Percentiles rank a stretch among this genome's conserved stretches.
Evolutionary conservation across 1,140 invertebrate species (phyloP).

Genomic region (Brachionus rubens): DNA sequence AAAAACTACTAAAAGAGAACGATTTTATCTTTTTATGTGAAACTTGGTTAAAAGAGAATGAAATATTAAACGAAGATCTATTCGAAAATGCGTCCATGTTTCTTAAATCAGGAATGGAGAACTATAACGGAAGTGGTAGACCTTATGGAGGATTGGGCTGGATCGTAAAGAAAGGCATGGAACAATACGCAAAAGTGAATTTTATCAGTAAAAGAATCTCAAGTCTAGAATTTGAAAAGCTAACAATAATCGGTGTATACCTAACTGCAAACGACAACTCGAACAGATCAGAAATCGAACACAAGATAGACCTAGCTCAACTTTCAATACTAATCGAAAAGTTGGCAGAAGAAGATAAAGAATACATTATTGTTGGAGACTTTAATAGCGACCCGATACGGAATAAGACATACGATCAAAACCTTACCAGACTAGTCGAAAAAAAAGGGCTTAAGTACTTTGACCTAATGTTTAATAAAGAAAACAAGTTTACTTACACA

Average conservation of each 20-base stretch:
- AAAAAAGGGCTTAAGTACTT: neutral
- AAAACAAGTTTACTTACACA: neutral
- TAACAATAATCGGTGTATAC: neutral
- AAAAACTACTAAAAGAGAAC: neutral
- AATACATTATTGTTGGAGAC: neutral
- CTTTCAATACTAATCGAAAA: neutral
- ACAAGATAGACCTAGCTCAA: neutral
- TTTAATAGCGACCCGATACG: slow-evolving; percentile 14
- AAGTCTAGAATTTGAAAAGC: neutral
- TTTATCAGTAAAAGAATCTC: neutral
- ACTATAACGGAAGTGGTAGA: neutral
- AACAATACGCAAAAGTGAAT: slow-evolving; percentile 8
- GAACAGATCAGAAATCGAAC: neutral
- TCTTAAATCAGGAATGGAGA: slow-evolving; percentile 9
- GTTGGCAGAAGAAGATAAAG: neutral
- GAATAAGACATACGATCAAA: neutral
- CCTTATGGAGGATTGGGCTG: slow-evolving; percentile 2
- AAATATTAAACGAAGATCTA: neutral
- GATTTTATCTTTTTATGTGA: slow-evolving; percentile 13
- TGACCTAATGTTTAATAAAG: neutral
- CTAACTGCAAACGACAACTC: neutral
- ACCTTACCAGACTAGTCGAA: neutral
- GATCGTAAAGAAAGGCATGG: slow-evolving; percentile 1
- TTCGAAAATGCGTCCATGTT: slow-evolving; percentile 3
- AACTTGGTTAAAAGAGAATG: slow-evolving; percentile 13